Percentiles rank a stretch among this genome's conserved stretches.
Conservation (phyloP, 2,113 vertebrate species). For the Sciurus niger region DNA sequence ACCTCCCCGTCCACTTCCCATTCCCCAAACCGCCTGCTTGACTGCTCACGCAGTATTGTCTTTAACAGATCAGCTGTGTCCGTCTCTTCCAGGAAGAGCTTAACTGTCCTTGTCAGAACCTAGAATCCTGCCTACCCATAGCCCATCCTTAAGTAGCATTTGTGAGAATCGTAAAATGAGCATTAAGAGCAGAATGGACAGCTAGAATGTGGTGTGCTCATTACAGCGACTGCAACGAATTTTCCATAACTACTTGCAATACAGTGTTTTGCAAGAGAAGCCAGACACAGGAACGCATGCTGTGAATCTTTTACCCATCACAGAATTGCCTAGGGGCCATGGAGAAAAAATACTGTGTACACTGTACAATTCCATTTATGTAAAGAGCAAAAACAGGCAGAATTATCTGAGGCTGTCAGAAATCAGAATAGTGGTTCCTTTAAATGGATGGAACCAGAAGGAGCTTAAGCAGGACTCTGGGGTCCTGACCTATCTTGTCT, state of each 20-base stretch:
- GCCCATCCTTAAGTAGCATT: neutral
- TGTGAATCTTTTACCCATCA: neutral
- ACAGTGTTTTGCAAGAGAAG: neutral
- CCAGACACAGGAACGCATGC: neutral
- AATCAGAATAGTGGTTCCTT: fast-evolving
- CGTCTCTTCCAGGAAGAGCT: neutral
- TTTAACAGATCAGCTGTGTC: no score
- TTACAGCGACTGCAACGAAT: neutral
- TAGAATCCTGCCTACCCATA: neutral
- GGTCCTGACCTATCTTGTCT: fast-evolving
- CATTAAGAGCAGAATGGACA: neutral
- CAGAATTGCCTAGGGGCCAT: neutral
- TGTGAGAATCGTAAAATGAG: neutral
- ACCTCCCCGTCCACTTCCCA: no score
- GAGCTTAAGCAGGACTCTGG: neutral
- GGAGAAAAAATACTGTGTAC: neutral
- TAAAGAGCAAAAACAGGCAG: neutral
- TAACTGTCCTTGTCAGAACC: neutral
- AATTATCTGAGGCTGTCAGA: neutral
- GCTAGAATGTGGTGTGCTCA: neutral
- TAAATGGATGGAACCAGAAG: neutral
- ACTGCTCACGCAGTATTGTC: fast-evolving
- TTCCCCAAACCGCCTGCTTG: fast-evolving
- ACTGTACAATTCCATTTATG: neutral
- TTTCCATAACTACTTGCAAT: neutral